Evolutionary conservation across 2,888 invertebrate species (phyloP).

Genomic region (Choristoneura rosaceana): DNA sequence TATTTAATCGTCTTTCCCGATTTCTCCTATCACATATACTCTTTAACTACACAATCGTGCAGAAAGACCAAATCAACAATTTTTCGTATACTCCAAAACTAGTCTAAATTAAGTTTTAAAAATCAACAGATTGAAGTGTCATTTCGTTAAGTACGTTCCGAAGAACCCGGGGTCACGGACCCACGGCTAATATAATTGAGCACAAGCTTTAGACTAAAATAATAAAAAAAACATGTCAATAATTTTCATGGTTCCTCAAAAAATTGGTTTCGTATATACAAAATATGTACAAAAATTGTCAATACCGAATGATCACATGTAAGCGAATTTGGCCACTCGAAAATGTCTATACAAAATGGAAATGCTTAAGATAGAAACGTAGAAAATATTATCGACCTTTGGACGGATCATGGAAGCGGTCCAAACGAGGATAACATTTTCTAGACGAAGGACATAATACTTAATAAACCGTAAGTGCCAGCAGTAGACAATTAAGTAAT

Average conservation of each 20-base stretch:
- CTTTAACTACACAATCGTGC: conserved; percentile 61
- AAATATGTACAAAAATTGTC: conserved; percentile 79
- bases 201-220: conserved; percentile 79
- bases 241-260: conserved; percentile 69
- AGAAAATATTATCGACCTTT: conserved; percentile 69
- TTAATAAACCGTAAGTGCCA: conserved; percentile 52
- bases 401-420: conserved; percentile 49
- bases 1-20: conserved; percentile 61
- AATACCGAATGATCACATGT: conserved; percentile 58
- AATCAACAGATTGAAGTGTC: conserved; percentile 45
- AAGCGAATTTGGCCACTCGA: conserved; percentile 79
- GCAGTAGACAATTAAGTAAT: conserved; percentile 64
- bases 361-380: conserved; percentile 49
- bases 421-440: conserved; percentile 75
- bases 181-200: conserved; percentile 81
- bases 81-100: conserved; percentile 81
- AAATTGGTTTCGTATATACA: conserved; percentile 76
- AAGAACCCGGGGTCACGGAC: conserved; percentile 59
- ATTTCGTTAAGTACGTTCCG: conserved; percentile 59
- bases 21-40: conserved; percentile 76
- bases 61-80: conserved; percentile 70
- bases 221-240: conserved; percentile 63
- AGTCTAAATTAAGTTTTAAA: conserved; percentile 59
- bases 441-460: conserved; percentile 50
- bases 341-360: conserved; percentile 58